Conservation (phyloP, 2,797 vertebrate species). For the Hoplostethus mediterraneus region DNA sequence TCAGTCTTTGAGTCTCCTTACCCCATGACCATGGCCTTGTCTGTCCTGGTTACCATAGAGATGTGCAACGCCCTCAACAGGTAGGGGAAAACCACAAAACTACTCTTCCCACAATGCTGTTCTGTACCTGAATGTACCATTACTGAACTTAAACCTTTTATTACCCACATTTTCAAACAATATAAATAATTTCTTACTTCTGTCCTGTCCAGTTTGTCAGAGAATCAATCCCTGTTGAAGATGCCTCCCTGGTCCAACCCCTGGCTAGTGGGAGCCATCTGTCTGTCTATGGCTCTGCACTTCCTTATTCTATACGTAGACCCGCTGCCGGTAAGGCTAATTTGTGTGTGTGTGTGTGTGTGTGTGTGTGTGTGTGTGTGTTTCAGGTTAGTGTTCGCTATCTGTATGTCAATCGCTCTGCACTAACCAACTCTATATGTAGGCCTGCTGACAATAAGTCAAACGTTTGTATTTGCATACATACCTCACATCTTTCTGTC, state of each 20-base stretch:
- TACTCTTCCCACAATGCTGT: no score
- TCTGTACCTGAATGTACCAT: no score
- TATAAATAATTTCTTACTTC: neutral
- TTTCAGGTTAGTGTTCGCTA: no score
- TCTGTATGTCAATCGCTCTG: no score
- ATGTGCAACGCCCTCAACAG: conserved; percentile 90
- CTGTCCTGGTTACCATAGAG: conserved; percentile 88
- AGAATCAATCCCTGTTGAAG: conserved; percentile 87
- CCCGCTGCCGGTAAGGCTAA: conserved; percentile 82
- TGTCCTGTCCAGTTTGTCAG: conserved; percentile 77
- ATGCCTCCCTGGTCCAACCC: conserved; percentile 88
- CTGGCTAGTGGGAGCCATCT: conserved; percentile 87
- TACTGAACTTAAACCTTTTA: no score
- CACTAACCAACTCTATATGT: no score
- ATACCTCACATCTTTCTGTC: neutral
- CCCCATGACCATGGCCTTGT: conserved; percentile 88
- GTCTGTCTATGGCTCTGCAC: conserved; percentile 87
- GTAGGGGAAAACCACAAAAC: conserved; percentile 50
- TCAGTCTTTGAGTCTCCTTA: conserved; percentile 87
- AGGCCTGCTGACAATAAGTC: no score
- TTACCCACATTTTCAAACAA: no score
- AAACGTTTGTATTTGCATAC: neutral
- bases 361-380: neutral
- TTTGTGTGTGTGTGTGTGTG: conserved; percentile 4
- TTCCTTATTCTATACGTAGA: conserved; percentile 88